A percentile compares a stretch with the other conserved stretches of the same genome.
Conservation (phyloP, 2,888 invertebrate species). For the Agrotis puta region DNA sequence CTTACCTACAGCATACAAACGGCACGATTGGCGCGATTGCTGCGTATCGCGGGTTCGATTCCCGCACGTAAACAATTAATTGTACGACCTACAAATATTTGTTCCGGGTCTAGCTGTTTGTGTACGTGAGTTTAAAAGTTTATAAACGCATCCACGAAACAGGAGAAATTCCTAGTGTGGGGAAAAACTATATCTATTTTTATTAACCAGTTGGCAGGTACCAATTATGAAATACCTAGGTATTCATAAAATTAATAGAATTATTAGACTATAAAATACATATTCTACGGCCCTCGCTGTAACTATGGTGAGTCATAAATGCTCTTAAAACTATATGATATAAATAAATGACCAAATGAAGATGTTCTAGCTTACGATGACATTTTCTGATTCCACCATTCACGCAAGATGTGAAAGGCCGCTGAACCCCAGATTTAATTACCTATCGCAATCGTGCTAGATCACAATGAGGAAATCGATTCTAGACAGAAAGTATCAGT, state of each 20-base stretch:
- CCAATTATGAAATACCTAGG: background rate
- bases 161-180: too few species aligned
- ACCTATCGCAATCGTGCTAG: constrained; percentile 12
- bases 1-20: too few species aligned
- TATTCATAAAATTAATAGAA: background rate
- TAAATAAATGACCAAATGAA: constrained; percentile 1
- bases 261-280: background rate
- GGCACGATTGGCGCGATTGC: too few species aligned
- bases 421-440: constrained; percentile 3
- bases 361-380: background rate
- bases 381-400: background rate
- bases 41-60: too few species aligned
- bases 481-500: constrained; percentile 23
- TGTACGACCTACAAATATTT: too few species aligned
- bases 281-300: background rate
- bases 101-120: too few species aligned
- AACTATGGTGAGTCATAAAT: background rate
- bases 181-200: too few species aligned
- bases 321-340: background rate
- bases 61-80: too few species aligned
- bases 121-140: too few species aligned
- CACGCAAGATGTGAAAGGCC: background rate
- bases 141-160: too few species aligned
- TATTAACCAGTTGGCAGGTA: too few species aligned
- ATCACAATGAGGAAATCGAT: constrained; percentile 5